Percentiles rank a stretch among this genome's conserved stretches.
Evolutionary conservation across 2,797 vertebrate species (phyloP).

Genomic region (Pipistrellus kuhlii): DNA sequence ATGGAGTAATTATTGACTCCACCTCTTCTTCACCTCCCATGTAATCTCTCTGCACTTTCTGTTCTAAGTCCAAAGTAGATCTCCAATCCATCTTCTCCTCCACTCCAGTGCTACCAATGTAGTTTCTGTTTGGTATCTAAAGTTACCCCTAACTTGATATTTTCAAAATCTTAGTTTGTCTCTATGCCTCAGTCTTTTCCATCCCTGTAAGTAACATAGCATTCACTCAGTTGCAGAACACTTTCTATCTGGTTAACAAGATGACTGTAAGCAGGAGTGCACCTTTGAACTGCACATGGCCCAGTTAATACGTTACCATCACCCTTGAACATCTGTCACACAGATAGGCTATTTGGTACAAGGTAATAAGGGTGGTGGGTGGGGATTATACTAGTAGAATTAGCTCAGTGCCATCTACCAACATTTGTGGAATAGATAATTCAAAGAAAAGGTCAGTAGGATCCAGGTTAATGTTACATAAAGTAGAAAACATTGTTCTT

Average conservation of each 20-base stretch:
- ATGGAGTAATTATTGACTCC: neutral
- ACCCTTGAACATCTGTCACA: neutral
- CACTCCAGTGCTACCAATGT: neutral
- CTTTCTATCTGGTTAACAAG: neutral
- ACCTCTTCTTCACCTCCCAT: neutral
- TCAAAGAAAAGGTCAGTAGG: neutral
- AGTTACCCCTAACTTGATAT: neutral
- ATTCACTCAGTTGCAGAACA: neutral
- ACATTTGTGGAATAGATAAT: neutral
- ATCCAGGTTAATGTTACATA: neutral
- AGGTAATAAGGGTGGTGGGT: neutral
- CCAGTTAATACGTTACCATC: neutral
- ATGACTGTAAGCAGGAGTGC: neutral
- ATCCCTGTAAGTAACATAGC: neutral
- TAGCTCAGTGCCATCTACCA: neutral
- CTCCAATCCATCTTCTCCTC: neutral
- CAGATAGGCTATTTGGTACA: neutral
- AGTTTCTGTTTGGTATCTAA: neutral
- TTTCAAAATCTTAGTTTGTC: neutral
- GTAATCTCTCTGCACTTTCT: neutral
- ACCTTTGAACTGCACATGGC: neutral
- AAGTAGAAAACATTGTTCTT: neutral
- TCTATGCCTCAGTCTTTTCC: neutral
- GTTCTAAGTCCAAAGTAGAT: neutral
- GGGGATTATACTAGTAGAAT: neutral